phyloP scores from a whole-genome alignment of 2,888 invertebrate species.

The Ptilodon capucinus region DNA sequence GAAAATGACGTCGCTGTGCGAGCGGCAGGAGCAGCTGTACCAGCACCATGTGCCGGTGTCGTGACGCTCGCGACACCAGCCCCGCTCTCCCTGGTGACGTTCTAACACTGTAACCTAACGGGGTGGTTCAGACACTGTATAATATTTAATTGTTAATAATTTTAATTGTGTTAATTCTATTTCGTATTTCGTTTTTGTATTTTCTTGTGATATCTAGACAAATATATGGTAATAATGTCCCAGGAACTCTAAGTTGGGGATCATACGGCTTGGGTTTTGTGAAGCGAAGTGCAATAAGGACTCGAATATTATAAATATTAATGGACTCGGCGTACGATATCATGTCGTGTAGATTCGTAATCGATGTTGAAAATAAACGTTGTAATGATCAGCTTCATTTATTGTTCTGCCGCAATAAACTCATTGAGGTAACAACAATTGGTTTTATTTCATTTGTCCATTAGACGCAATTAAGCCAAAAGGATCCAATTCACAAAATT shows the following conservation, averaged over 20 bases:
- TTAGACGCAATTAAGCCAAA: too few relatives aligned
- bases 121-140: conserved; percentile 66
- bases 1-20: conserved; percentile 79
- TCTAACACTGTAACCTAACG: conserved; percentile 14
- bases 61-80: conserved; percentile 69
- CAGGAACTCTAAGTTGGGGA: conserved; percentile 81
- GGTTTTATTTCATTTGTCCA: conserved; percentile 71
- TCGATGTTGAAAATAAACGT: conserved; percentile 83
- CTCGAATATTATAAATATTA: conserved; percentile 74
- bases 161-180: conserved; percentile 80
- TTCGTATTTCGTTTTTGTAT: conserved; percentile 81
- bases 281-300: conserved; percentile 78
- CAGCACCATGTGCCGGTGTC: conserved; percentile 81
- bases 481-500: too few relatives aligned
- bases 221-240: conserved; percentile 78
- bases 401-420: conserved; percentile 82
- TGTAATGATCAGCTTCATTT: conserved; percentile 81
- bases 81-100: conserved; percentile 72
- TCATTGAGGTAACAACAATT: conserved; percentile 73
- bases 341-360: conserved; percentile 79
- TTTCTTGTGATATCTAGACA: conserved; percentile 82
- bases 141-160: conserved; percentile 81
- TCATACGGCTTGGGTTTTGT: conserved; percentile 68
- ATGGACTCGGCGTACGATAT: conserved; percentile 68
- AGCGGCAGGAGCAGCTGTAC: conserved; percentile 79